These are phyloP conservation scores for Pammene aurita DNA, from an alignment of 2,888 invertebrate genomes.

Conservation along the genomic window DNA sequence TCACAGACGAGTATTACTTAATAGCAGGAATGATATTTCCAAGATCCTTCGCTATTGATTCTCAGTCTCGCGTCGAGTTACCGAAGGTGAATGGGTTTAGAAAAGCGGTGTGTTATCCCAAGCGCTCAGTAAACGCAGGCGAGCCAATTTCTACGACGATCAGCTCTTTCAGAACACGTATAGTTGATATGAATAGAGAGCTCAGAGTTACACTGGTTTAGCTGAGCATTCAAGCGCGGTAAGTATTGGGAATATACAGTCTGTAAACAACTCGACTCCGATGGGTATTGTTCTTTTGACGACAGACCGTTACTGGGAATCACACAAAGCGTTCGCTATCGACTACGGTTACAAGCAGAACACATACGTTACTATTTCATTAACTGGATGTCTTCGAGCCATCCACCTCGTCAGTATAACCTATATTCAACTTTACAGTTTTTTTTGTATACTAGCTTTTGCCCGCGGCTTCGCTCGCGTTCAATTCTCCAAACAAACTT, in stretches of 20 bases:
- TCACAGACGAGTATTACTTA: background rate
- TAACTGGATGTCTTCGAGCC: background rate
- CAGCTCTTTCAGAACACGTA: background rate
- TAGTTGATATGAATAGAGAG: background rate
- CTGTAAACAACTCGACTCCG: constrained; percentile 20
- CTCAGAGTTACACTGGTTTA: background rate
- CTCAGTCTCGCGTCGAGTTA: constrained; percentile 24
- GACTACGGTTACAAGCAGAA: constrained; percentile 5
- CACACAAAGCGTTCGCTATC: constrained; percentile 11
- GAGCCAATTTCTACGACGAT: background rate
- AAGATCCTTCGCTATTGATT: constrained; percentile 11
- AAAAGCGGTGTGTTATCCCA: background rate
- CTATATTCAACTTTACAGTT: background rate
- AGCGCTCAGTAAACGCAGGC: background rate
- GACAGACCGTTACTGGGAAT: constrained; percentile 23
- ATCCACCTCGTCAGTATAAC: background rate
- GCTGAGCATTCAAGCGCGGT: background rate
- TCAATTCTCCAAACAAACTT: too few species aligned
- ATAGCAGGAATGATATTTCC: background rate
- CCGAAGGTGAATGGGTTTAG: constrained; percentile 27
- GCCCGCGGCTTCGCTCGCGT: too few species aligned
- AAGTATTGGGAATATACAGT: background rate
- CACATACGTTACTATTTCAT: constrained; percentile 11
- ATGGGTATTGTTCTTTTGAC: constrained; percentile 27
- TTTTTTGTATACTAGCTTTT: too few species aligned